These are phyloP conservation scores for Isurus oxyrinchus DNA, from an alignment of 2,113 vertebrate species.

Conservation along the genomic window DNA sequence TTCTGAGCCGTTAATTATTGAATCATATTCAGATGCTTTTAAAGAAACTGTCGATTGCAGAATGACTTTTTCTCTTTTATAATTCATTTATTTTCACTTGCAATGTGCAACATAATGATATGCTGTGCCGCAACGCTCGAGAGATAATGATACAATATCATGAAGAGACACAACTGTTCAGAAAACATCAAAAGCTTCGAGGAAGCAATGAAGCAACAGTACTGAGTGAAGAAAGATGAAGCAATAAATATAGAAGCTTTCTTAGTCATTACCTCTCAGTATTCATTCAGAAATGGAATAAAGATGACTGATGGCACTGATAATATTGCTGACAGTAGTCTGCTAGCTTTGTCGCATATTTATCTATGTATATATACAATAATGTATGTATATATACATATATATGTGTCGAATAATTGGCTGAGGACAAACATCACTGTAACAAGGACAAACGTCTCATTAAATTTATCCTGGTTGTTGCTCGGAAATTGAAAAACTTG, in stretches of 20 bases:
- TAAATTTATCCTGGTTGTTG: background rate
- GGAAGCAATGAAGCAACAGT: background rate
- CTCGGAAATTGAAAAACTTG: background rate
- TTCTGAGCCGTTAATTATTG: background rate
- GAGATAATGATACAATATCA: conserved; percentile 23
- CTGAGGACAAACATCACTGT: background rate
- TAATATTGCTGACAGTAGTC: background rate
- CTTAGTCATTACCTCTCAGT: background rate
- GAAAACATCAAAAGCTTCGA: background rate
- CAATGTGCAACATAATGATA: conserved; percentile 4
- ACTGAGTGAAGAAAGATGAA: background rate
- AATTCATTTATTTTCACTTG: background rate
- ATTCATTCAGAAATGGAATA: conserved; percentile 18
- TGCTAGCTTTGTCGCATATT: background rate
- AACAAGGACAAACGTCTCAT: background rate
- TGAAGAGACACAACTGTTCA: background rate
- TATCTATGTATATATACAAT: background rate
- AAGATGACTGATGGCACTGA: background rate
- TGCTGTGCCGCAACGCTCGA: background rate
- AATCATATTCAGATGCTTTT: background rate
- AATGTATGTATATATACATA: no score
- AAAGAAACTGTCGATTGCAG: background rate
- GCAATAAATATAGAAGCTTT: background rate
- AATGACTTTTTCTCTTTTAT: background rate
- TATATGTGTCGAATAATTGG: background rate